Base-by-base conservation (phyloP, 2,113 vertebrate species). In the Taurulus bubalis region DNA sequence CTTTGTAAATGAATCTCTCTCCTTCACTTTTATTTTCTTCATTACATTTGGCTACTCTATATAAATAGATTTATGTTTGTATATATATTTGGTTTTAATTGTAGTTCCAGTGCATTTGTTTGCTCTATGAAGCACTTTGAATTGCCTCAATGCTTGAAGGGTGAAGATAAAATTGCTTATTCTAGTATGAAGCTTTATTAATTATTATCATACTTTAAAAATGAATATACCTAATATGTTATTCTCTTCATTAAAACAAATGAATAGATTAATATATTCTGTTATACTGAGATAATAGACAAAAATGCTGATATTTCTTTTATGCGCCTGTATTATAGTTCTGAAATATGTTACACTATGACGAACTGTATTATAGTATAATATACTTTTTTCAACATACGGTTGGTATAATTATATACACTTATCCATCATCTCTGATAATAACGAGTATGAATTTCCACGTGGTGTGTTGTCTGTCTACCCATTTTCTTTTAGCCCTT, bases 401-500 rank as follows among this genome's bases (percentile, higher is more conserved):
- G 2, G 0, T 16, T 58, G 1, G 60, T 10, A 40, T 18, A 2
- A 40, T 3, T 28, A 3, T 34, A 64, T 20, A 45, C 40, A 66
- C 11, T 45, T 28, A 51, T 12, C 68, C 20, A 24, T 45, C 3
- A 86, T 26, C 28, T 74, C 1, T 18, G 26, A 62, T 66, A 24
- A 67, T 22, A 18, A 8, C 1, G 6, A 60, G 10, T 45, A 11
- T 36, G 15, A 2, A 76, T 82, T 87, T 92, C 89, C 93, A 95
- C 92, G 92, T 93, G 93, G 87, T 93, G 30, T 75, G 26, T 74
- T 40, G 24, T 24, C 30, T 26, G 14, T 58, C 51, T 71, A 18
- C 9, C 58, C 12, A 10, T 70, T 73, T 64, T 75, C 22, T 63
- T 1, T 3, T 28, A 49, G 40, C 14, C 71, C 78, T 84, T 86